Conservation (phyloP, 2,888 invertebrate species). For the Dione vanillae region DNA sequence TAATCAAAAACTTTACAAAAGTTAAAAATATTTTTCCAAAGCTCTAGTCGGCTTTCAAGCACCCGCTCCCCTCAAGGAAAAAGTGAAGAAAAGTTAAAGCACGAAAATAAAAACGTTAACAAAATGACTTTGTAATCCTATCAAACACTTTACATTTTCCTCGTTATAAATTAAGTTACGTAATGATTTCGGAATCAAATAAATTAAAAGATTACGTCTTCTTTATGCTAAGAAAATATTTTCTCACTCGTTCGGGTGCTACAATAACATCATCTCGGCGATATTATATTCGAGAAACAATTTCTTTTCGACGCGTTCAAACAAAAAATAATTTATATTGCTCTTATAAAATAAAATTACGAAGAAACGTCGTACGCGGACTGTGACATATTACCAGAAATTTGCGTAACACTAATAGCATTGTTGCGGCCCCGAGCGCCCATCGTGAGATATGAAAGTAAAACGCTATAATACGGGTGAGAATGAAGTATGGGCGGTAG, state of each 20-base stretch:
- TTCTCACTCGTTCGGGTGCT: conserved; percentile 53
- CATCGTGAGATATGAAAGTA: conserved; percentile 78
- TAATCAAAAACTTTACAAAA: conserved; percentile 40
- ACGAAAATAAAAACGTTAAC: conserved; percentile 45
- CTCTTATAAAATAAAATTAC: conserved; percentile 64
- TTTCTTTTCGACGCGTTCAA: conserved; percentile 64
- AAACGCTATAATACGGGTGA: conserved; percentile 77
- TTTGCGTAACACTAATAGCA: conserved; percentile 75
- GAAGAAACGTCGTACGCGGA: conserved; percentile 54
- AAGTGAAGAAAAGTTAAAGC: conserved; percentile 39
- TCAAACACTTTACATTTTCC: conserved; percentile 49
- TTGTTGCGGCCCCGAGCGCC: conserved; percentile 67
- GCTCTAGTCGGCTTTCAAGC: conserved; percentile 32
- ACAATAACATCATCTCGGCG: conserved; percentile 61
- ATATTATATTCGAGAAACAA: conserved; percentile 67
- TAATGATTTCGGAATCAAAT: conserved; percentile 48
- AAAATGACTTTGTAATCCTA: conserved; percentile 47
- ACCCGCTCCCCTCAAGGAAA: conserved; percentile 42
- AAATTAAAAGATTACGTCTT: conserved; percentile 60
- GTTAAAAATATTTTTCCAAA: conserved; percentile 37
- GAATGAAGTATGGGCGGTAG: conserved; percentile 81
- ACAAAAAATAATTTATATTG: conserved; percentile 70
- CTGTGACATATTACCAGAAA: conserved; percentile 73
- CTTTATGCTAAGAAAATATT: conserved; percentile 60
- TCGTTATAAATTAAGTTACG: conserved; percentile 48